These are phyloP conservation scores for Ivindomyrus marchei DNA, from an alignment of 2,113 vertebrate genomes.

Conservation along the genomic window DNA sequence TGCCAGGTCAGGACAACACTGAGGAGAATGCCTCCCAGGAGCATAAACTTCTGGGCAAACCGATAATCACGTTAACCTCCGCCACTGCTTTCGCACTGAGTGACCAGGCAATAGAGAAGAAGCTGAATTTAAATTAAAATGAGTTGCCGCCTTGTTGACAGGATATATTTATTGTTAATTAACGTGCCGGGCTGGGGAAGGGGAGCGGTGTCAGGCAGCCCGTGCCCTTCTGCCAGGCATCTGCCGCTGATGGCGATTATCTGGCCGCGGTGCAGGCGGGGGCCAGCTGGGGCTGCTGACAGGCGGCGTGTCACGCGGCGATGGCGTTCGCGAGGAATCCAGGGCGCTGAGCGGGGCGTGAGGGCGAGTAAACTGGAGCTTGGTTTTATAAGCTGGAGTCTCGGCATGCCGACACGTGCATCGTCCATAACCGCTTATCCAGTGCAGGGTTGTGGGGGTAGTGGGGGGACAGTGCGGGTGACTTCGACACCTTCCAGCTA, in stretches of 20 bases:
- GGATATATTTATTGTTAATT: constrained; percentile 22
- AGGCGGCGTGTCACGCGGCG: neutral
- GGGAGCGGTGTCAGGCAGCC: neutral
- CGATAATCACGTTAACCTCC: neutral
- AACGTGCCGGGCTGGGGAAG: neutral
- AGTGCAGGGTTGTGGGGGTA: neutral
- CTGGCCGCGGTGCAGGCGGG: neutral
- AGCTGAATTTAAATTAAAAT: neutral
- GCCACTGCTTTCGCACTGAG: neutral
- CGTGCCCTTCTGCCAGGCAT: neutral
- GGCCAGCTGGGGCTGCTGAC: neutral
- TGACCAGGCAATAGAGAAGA: neutral
- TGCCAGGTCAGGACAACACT: neutral
- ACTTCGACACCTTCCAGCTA: neutral
- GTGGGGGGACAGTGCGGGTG: neutral
- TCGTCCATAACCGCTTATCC: neutral
- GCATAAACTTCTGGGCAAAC: neutral
- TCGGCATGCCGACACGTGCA: neutral
- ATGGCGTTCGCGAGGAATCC: neutral
- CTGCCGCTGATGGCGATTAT: neutral
- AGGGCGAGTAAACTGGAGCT: neutral
- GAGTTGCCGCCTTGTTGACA: neutral
- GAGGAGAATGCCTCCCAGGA: neutral
- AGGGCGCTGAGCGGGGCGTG: neutral
- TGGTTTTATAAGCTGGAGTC: neutral